phyloP scores from a whole-genome alignment of 2,797 vertebrate genomes.

The Myotis pilosus region DNA sequence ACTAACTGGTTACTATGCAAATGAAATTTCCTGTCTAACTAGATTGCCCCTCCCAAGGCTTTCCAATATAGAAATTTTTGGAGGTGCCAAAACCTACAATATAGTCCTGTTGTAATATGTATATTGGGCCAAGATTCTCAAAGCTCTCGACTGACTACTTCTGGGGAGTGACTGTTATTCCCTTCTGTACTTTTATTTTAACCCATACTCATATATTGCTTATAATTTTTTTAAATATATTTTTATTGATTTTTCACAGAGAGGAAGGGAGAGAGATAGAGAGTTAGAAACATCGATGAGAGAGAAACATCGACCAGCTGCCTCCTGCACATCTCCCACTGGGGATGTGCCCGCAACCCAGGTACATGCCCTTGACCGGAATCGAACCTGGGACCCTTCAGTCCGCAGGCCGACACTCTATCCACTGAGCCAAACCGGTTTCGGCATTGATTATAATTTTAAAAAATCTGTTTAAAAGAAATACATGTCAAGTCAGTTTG shows the following conservation, averaged over 20 bases:
- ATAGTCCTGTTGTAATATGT: neutral
- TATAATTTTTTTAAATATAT: too few relatives aligned
- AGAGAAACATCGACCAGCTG: too few relatives aligned
- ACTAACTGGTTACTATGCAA: neutral
- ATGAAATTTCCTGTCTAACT: neutral
- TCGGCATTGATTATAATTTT: neutral
- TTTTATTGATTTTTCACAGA: too few relatives aligned
- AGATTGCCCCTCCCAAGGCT: neutral
- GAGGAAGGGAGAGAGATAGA: too few relatives aligned
- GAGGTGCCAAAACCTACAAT: neutral
- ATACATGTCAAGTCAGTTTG: neutral
- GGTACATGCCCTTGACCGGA: too few relatives aligned
- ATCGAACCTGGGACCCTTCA: too few relatives aligned
- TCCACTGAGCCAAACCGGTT: too few relatives aligned
- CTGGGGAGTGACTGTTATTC: neutral
- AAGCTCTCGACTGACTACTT: constrained; percentile 16
- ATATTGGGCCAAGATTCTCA: neutral
- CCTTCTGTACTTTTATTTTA: constrained; percentile 45
- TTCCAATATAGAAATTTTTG: neutral
- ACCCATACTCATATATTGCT: neutral
- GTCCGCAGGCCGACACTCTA: too few relatives aligned
- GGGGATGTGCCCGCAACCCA: too few relatives aligned
- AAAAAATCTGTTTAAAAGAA: constrained; percentile 44
- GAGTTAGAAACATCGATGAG: too few relatives aligned
- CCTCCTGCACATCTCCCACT: too few relatives aligned